A percentile compares a stretch with the other conserved stretches of the same genome.
These are phyloP conservation scores for Epinotia demarniana DNA, from an alignment of 2,888 invertebrate species.

Conservation along the genomic window DNA sequence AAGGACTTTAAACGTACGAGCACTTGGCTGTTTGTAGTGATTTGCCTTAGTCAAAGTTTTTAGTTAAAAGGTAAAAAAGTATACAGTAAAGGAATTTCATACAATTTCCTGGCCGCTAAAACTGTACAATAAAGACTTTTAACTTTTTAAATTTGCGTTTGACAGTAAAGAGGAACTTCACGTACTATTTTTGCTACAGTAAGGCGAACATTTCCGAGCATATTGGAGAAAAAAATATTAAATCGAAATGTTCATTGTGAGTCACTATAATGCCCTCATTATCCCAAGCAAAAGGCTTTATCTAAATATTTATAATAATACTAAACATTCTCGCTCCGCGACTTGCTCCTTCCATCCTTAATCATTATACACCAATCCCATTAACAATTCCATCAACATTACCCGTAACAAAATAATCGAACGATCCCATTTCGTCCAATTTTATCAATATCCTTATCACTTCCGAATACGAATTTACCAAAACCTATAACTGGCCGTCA, in stretches of 20 bases:
- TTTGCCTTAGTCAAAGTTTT: too few species aligned
- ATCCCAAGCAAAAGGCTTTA: not conserved
- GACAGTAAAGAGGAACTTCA: too few species aligned
- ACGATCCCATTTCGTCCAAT: conserved; percentile 34
- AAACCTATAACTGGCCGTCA: conserved; percentile 52
- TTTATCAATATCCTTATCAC: conserved; percentile 35
- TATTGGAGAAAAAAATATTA: not conserved
- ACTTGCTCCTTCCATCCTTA: not conserved
- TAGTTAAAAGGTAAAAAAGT: too few species aligned
- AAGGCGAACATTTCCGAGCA: too few species aligned
- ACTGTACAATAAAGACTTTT: too few species aligned
- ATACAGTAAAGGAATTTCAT: too few species aligned
- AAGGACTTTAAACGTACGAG: too few species aligned
- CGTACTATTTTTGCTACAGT: too few species aligned
- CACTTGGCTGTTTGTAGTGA: too few species aligned
- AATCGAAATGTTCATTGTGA: not conserved
- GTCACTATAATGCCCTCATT: not conserved
- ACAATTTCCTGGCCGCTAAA: too few species aligned
- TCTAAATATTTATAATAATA: conserved; percentile 4
- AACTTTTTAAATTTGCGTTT: too few species aligned
- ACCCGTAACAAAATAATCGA: conserved; percentile 20
- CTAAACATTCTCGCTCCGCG: not conserved
- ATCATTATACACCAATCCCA: conserved; percentile 9
- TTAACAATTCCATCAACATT: conserved; percentile 26
- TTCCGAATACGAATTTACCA: conserved; percentile 47